Percentiles rank a stretch among this genome's conserved stretches.
Evolutionary conservation across 2,113 vertebrate species (phyloP).

Genomic region (Petrocephalus zakoni): DNA sequence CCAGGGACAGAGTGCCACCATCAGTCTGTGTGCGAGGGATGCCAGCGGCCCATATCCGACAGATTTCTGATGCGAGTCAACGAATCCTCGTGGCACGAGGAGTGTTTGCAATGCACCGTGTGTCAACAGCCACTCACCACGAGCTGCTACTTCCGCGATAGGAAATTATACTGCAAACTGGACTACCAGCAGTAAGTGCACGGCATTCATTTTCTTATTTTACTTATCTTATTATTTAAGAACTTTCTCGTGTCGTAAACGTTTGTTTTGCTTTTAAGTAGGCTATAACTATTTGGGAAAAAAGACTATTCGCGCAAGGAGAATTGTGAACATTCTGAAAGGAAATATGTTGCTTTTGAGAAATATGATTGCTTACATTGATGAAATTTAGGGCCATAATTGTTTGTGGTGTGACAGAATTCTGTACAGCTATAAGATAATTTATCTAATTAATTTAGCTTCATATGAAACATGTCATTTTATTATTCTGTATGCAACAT

Average conservation of each 20-base stretch:
- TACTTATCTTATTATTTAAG: neutral
- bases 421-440: neutral
- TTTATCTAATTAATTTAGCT: neutral
- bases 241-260: neutral
- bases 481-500: neutral
- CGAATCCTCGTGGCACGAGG: slow-evolving; percentile 86
- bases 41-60: slow-evolving; percentile 80
- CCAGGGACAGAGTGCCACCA: slow-evolving; percentile 73
- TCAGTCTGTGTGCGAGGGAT: slow-evolving; percentile 81
- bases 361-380: neutral
- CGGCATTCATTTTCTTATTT: neutral
- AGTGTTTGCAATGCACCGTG: slow-evolving; percentile 81
- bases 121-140: slow-evolving; percentile 83
- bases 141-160: slow-evolving; percentile 83
- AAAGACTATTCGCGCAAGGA: neutral
- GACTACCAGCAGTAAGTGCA: slow-evolving; percentile 87
- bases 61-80: slow-evolving; percentile 88
- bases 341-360: neutral
- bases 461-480: neutral
- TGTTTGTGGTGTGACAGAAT: neutral
- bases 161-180: slow-evolving; percentile 83
- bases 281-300: neutral
- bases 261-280: neutral
- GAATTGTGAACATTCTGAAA: neutral
- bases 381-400: neutral